Base-by-base conservation (phyloP, 2,113 vertebrate genomes). In the Cryptomyrus ogoouensis region DNA sequence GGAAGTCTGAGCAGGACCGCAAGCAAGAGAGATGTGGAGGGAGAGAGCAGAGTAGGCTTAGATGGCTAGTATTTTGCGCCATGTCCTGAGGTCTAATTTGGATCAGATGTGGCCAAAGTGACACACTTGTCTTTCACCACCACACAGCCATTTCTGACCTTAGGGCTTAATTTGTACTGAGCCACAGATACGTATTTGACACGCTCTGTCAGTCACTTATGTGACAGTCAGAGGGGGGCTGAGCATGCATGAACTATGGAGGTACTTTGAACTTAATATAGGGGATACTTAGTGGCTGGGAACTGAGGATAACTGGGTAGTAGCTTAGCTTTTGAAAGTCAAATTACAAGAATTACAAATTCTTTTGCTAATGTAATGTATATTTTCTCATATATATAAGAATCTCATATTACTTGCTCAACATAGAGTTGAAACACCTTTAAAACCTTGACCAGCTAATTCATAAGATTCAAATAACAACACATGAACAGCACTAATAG, bases 31-130 rank as follows among this genome's bases (percentile, higher is more conserved):
- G 50, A 47, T 10, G 9, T 46, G 5, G 74, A 66, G 24, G 31
- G 77, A 39, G 21, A 50, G 46, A 31, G n/a, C 46, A 27, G 8
- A 24, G 77, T 7, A 24, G 52, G 39, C 56, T 17, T 10, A n/a
- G 44, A 44, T 39, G 31, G 15, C 21, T 21, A 35, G 56, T 83
- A 35, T 91, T 66, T 88, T 87, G 85, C 91, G 90, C 89, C 50
- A 85, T 70, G 70, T 89, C 86, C 88, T 87, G 86, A 83, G 88
- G 90, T 92, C 90, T 94, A 94, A 95, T 93, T 80, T 88, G 58
- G 91, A 92, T 94, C 94, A 94, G 89, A 94, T 94, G 94, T 93
- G 90, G 91, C 80, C 88, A 92, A 44, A 88, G 86, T 91, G 35
- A 92, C 89, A 92, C 77, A n/a, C 31, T 62, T 35, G 44, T 21